A percentile compares a stretch with the other conserved stretches of the same genome.
Conservation (phyloP, 2,113 vertebrate genomes). For the Percopsis transmontana region DNA sequence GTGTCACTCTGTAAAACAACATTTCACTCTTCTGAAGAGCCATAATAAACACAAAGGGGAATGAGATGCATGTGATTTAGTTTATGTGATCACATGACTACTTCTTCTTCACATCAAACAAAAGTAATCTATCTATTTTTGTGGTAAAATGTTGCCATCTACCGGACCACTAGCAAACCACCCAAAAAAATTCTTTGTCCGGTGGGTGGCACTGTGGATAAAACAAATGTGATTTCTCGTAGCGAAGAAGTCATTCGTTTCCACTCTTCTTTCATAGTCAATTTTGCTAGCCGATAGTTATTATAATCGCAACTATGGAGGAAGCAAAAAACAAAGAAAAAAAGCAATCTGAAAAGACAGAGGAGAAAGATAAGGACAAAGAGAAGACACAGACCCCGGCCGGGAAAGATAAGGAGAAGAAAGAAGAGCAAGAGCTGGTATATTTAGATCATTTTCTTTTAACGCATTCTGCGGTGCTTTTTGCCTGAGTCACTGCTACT, state of each 20-base stretch:
- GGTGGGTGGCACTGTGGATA: constrained; percentile 28
- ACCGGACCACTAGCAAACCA: background rate
- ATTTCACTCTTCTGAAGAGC: background rate
- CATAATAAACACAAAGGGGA: constrained; percentile 39
- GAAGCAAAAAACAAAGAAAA: constrained; percentile 81
- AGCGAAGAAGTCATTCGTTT: background rate
- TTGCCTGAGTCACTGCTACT: constrained; percentile 81
- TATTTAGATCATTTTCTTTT: constrained; percentile 17
- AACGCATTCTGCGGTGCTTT: constrained; percentile 45
- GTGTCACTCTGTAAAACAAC: background rate
- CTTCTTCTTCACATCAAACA: background rate
- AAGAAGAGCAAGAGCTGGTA: constrained; percentile 82
- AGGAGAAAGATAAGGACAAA: constrained; percentile 77
- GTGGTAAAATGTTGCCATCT: background rate
- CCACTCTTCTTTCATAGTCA: constrained; percentile 10
- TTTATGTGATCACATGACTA: constrained; percentile 58
- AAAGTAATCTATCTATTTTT: background rate
- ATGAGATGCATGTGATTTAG: constrained; percentile 39
- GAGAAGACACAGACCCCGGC: constrained; percentile 65
- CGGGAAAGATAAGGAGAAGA: constrained; percentile 80
- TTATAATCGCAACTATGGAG: constrained; percentile 69
- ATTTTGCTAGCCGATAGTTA: constrained; percentile 38
- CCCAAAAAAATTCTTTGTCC: constrained; percentile 5
- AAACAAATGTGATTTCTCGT: rapidly evolving
- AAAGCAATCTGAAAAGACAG: constrained; percentile 70